Conservation (phyloP, 2,113 vertebrate genomes). For the Pan troglodytes region NHGRI_mPanTro3-v2.1_pri NC_072410.2:86056001-86056500, state of each 20-base stretch:
- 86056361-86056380: background rate
- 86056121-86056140: slow-evolving; percentile 12
- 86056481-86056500: background rate
- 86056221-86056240: background rate
- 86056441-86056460: background rate
- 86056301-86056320: background rate
- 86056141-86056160: background rate
- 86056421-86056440: background rate
- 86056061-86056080: slow-evolving; percentile 8
- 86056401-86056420: background rate
- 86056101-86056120: slow-evolving; percentile 7
- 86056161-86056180: background rate
- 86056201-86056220: background rate
- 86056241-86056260: background rate
- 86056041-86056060: slow-evolving; percentile 6
- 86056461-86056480: background rate
- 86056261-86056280: background rate
- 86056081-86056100: slow-evolving; percentile 59
- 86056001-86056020: background rate
- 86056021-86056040: slow-evolving; percentile 49
- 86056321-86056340: background rate
- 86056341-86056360: background rate
- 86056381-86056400: background rate
- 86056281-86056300: background rate
- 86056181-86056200: background rate